These are phyloP conservation scores for Paralichthys olivaceus DNA, from an alignment of 2,113 vertebrate genomes.

Conservation along the genomic window DNA sequence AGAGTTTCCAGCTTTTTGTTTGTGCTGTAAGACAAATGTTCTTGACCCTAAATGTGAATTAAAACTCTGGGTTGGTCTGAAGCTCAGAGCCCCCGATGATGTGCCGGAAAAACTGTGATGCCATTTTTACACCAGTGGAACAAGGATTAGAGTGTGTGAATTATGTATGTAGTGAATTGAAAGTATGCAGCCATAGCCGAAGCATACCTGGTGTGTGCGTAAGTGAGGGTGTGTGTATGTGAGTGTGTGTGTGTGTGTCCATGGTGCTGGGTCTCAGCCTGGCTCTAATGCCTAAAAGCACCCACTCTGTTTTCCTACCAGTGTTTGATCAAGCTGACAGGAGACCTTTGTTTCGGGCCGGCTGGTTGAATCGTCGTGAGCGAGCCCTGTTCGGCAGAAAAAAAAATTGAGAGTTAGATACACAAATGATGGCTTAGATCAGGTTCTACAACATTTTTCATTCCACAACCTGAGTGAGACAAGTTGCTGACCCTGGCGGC, in stretches of 20 bases:
- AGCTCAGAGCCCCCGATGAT: conserved; percentile 9
- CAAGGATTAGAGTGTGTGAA: conserved; percentile 24
- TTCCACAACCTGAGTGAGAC: conserved; percentile 37
- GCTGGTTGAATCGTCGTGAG: conserved; percentile 44
- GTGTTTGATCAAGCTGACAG: conserved; percentile 67
- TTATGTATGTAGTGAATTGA: conserved; percentile 21
- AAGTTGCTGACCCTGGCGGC: conserved; percentile 38
- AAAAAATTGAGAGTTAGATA: conserved; percentile 49
- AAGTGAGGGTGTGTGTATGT: conserved; percentile 1
- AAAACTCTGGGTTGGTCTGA: conserved; percentile 5
- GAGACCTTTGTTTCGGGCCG: conserved; percentile 56
- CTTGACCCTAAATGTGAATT: conserved; percentile 19
- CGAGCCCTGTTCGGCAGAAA: conserved; percentile 39
- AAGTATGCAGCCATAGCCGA: conserved; percentile 21
- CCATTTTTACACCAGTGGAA: conserved; percentile 23
- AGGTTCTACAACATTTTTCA: conserved; percentile 41
- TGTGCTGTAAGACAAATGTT: conserved; percentile 16
- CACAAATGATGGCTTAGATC: conserved; percentile 57
- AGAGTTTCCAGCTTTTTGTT: conserved; percentile 14
- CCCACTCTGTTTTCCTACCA: conserved; percentile 44
- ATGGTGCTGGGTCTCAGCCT: conserved; percentile 11
- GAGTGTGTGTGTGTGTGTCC: conserved; percentile 8
- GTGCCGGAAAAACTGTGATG: not conserved
- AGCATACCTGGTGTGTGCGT: conserved; percentile 15
- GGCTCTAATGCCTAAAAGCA: conserved; percentile 49